Evolutionary conservation across 2,113 vertebrate genomes (phyloP).

Genomic region (Peromyscus leucopus): DNA sequence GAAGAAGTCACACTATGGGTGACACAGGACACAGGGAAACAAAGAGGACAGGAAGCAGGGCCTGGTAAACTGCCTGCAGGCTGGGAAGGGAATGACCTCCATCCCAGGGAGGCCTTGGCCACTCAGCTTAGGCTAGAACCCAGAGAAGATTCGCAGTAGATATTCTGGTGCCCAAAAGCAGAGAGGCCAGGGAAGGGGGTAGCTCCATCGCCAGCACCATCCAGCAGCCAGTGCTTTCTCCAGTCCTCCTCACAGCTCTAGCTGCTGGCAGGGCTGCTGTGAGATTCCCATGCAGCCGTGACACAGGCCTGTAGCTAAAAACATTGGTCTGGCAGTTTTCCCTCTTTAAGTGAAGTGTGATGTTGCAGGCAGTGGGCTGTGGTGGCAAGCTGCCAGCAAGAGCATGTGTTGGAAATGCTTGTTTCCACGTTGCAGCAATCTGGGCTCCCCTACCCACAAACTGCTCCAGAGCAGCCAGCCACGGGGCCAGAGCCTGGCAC

Average conservation of each 20-base stretch:
- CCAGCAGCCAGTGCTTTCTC: constrained; percentile 74
- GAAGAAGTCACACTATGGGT: neutral
- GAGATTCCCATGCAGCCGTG: constrained; percentile 89
- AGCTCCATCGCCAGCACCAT: constrained; percentile 10
- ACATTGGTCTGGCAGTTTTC: constrained; percentile 92
- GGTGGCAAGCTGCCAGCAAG: too few species aligned
- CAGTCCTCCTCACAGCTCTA: constrained; percentile 59
- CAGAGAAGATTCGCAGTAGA: neutral
- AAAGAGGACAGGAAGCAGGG: neutral
- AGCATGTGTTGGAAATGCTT: too few species aligned
- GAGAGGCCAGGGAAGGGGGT: neutral
- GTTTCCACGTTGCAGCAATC: too few species aligned
- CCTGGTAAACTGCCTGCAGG: neutral
- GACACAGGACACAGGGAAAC: neutral
- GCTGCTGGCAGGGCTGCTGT: constrained; percentile 87
- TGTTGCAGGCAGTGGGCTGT: too few species aligned
- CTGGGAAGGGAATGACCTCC: neutral
- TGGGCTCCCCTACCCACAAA: too few species aligned
- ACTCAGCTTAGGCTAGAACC: neutral
- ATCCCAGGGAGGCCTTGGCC: neutral
- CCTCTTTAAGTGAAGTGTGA: constrained; percentile 92
- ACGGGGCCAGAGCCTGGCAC: too few species aligned
- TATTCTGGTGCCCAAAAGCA: neutral
- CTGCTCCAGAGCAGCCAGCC: too few species aligned
- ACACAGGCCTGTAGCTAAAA: constrained; percentile 90